phyloP scores from a whole-genome alignment of 2,797 vertebrate species.

The Mus spretus region DNA sequence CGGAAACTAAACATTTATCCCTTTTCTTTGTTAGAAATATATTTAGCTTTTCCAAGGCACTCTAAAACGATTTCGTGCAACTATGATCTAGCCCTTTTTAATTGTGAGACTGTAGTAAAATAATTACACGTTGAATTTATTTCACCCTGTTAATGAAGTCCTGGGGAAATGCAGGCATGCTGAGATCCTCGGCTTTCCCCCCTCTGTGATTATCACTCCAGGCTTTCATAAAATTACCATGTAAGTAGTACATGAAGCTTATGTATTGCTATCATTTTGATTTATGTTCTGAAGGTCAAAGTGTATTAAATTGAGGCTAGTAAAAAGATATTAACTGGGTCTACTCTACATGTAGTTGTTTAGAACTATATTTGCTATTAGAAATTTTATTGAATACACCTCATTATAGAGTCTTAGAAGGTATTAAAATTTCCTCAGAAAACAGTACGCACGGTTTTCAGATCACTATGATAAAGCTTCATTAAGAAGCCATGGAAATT shows the following conservation, averaged over 20 bases:
- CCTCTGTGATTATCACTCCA: neutral
- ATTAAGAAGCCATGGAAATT: neutral
- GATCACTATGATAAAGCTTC: neutral
- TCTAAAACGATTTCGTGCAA: slow-evolving; percentile 6
- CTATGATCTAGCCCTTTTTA: neutral
- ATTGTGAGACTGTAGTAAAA: slow-evolving; percentile 18
- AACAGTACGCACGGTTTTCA: neutral
- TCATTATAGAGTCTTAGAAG: neutral
- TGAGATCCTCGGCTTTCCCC: neutral
- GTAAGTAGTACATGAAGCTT: neutral
- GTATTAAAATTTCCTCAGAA: neutral
- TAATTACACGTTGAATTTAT: neutral
- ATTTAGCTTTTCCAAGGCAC: neutral
- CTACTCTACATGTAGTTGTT: neutral
- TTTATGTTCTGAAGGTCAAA: slow-evolving; percentile 20
- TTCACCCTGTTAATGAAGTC: neutral
- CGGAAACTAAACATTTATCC: neutral
- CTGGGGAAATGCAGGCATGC: neutral
- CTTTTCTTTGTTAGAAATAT: neutral
- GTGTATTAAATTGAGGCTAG: neutral
- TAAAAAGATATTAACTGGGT: slow-evolving; percentile 11
- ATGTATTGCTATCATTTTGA: neutral
- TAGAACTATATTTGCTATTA: slow-evolving; percentile 9
- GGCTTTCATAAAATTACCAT: neutral
- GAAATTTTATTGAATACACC: neutral